Evolutionary conservation across 64 coral and sea anemone genomes (phyloP), one percentile per base, ranked within the genome.

Genomic region (Actinia tenebrosa): DNA sequence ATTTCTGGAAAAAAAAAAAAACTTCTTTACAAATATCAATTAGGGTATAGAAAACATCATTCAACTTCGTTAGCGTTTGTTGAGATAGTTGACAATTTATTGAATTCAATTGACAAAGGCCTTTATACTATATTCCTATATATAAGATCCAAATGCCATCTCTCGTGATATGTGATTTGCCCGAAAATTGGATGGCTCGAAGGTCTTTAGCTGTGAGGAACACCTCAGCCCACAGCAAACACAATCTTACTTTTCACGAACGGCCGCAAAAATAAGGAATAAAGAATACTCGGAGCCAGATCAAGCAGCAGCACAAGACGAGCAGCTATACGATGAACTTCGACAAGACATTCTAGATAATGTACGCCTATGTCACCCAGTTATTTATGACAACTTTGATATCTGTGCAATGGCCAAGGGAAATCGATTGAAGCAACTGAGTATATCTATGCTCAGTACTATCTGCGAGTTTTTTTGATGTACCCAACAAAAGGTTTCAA

Each of bases 151-250:
- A 16, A 45, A 72, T 84, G 64, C 85, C 16, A 88, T 92, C 69
- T 88, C 94, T 64, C 59, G 62, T 79, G 88, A 96, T 68, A 89
- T 96, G 84, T 83, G 90, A 54, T 72, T 72, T 72, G 69, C 69
- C 69, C 69, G 69, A 5, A 72, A 72, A 27, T 17, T 72, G 69
- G 69, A 72, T 42, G 69, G 69, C 69, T 22, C 69, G 17, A 72
- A 72, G 69, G 5, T 72, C 25, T 72, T 72, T 72, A 72, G n/a
- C 10, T 63, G 10, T 19, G 84, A 85, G 9, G 84, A 85, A 64
- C 66, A 85, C 58, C 56, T 85, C 9, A 85, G 56, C 56, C 56
- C 84, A n/a, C 84, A 85, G 84, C 84, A 85, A 44, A 58, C 66
- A 45, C 84, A 85, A 52, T 85, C 60, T 4, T 85, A 15, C 45